Base-by-base conservation (phyloP, 2,797 vertebrate species). In the Bradypus variegatus region DNA sequence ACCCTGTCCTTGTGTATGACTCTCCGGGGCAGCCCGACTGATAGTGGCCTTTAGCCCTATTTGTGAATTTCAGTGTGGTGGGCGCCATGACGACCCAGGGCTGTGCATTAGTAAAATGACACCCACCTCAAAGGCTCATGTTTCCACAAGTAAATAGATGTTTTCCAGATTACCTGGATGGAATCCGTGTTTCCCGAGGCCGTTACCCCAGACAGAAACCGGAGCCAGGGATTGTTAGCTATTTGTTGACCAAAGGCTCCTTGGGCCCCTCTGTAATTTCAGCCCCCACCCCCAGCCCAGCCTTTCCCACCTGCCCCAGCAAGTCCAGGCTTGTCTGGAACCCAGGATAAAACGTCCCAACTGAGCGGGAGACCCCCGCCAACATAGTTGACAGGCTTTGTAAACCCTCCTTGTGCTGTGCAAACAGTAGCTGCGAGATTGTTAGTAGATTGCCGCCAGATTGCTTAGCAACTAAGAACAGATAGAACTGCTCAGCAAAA, bases 391-490 rank as follows among this genome's bases (percentile, higher is more conserved):
- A 86, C 78, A 87, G 33, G 9, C 83, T 75, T 64, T 81, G 67
- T 62, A 60, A 60, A 91, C 76, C 72, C 80, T 4, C 75, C 72
- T 73, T 1, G 33, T 70, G 16, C 58, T 90, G 2, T 23, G 88
- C 72, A 89, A 94, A 81, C 81, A 90, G 84, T 75, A 84, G 38
- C 91, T 25, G 27, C n/a, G 70, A 77, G 62, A 76, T 70, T 88
- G 78, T 53, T 89, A 19, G 38, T 19, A 83, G 50, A 67, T 73
- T 33, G 86, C 55, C 81, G 31, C 33, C 55, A 75, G 50, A 86
- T 76, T 41, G 60, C 89, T 94, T 93, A 89, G 95, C 90, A 93
- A 87, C 78, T 69, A 62, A 90, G 81, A 92, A 41, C 53, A 12
- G 65, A 36, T 11, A 21, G 36, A 83, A 89, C 77, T 80, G 12